phyloP scores from a whole-genome alignment of 2,113 vertebrate genomes.

The Dasyurus viverrinus region DNA sequence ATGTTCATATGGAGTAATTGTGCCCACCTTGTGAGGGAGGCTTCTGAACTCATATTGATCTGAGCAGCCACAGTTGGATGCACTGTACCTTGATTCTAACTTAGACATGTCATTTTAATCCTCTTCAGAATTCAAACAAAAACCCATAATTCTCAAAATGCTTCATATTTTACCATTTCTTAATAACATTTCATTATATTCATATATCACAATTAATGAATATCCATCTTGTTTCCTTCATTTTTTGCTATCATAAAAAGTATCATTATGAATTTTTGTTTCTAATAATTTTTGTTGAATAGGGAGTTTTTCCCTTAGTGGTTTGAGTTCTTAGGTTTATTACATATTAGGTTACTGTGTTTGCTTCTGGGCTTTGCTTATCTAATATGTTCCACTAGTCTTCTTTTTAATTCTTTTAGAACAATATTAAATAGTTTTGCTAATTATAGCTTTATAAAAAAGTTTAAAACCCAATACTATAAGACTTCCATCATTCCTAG shows the following conservation, averaged over 20 bases:
- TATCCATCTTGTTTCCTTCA: neutral
- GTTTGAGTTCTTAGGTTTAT: neutral
- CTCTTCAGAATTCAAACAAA: neutral
- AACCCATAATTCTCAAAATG: neutral
- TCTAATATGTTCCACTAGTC: neutral
- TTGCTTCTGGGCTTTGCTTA: neutral
- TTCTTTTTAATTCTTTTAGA: neutral
- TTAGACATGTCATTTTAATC: neutral
- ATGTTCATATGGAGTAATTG: neutral
- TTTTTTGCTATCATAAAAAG: neutral
- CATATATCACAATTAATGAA: neutral
- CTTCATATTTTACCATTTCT: neutral
- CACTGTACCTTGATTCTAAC: neutral
- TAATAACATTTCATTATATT: neutral
- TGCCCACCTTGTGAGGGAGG: neutral
- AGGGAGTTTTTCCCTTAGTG: neutral
- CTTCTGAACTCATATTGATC: neutral
- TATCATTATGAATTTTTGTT: neutral
- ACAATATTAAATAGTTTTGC: neutral
- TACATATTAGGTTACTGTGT: neutral
- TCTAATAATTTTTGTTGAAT: neutral
- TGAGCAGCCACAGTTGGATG: neutral
- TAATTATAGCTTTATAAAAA: neutral
- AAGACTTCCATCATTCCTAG: neutral
- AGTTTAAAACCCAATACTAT: neutral